Evolutionary conservation across 2,797 vertebrate genomes (phyloP), one percentile per base, ranked within the genome.

Genomic region (Eulemur coronatus): DNA sequence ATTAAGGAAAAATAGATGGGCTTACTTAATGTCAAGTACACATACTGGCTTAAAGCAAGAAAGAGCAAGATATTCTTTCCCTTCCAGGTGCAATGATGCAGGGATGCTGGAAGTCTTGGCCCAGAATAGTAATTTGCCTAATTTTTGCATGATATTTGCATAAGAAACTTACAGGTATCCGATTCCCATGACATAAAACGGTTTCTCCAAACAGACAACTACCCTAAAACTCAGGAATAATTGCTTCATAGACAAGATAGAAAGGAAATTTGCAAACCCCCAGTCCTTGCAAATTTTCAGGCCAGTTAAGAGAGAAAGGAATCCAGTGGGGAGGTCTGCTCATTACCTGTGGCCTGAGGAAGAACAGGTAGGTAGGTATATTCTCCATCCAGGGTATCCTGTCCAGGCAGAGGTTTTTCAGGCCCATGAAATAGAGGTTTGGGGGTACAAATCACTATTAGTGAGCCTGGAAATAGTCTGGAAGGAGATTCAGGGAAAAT

Each of bases 111-210:
- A 76, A 79, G 6, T 18, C 65, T n/a, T 89, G 86, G 48, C 43
- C 50, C 73, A 65, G 41, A 93, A 50, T 35, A 22, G 1, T n/a
- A 41, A 95, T 89, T 89, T 95, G 57, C 46, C 55, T 85, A 75
- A 50, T 57, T 94, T 96, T 93, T 96, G 70, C 41, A 86, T 89
- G 70, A 33, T 38, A 89, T 96, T 97, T 96, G 75, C 72, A 48
- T 80, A 55, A 87, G 41, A 84, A 84, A 78, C 72, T 65, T 94
- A 50, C 8, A 43, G 72, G 3, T 70, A 52, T 84, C 61, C 78
- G 67, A 88, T 85, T 96, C 87, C 81, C 76, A 92, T 24, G 84
- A 82, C 17, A 61, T 75, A 41, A 93, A 87, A 85, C 46, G 38
- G 24, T 92, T 87, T 96, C 76, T 93, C 57, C 41, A 91, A 93